Percentiles rank a stretch among this genome's conserved stretches.
Conservation (phyloP, 2,113 vertebrate species). For the Noturus placidus region DNA sequence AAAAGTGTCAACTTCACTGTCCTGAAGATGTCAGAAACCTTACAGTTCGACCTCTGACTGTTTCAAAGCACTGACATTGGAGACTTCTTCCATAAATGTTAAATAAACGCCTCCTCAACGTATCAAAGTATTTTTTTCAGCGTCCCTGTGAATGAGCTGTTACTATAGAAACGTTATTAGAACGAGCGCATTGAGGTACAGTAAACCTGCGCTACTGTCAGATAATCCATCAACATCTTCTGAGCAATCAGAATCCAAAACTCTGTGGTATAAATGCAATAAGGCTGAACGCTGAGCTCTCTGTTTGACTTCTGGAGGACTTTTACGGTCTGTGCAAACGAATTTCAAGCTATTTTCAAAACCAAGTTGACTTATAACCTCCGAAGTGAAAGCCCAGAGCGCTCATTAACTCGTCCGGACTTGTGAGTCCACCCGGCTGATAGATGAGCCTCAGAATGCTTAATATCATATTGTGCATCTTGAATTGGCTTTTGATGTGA, state of each 20-base stretch:
- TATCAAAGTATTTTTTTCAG: not conserved
- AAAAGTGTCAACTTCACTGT: not conserved
- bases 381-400: not conserved
- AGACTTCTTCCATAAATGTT: not conserved
- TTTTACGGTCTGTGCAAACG: not conserved
- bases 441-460: slow-evolving; percentile 31
- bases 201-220: not conserved
- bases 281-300: not conserved
- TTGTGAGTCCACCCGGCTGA: slow-evolving; percentile 11
- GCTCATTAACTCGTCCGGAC: not conserved
- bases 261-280: not conserved
- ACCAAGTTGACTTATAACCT: slow-evolving; percentile 15
- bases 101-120: not conserved
- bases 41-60: not conserved
- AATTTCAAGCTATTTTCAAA: not conserved
- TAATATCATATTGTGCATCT: slow-evolving; percentile 74
- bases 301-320: not conserved
- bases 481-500: slow-evolving; percentile 77
- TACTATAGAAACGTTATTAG: not conserved
- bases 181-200: too few relatives aligned
- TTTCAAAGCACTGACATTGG: not conserved
- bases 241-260: not conserved
- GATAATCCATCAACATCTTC: not conserved
- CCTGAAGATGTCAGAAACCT: not conserved
- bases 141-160: not conserved